Conservation (phyloP, 1,140 invertebrate genomes). For the Steinernema feltiae region DNA sequence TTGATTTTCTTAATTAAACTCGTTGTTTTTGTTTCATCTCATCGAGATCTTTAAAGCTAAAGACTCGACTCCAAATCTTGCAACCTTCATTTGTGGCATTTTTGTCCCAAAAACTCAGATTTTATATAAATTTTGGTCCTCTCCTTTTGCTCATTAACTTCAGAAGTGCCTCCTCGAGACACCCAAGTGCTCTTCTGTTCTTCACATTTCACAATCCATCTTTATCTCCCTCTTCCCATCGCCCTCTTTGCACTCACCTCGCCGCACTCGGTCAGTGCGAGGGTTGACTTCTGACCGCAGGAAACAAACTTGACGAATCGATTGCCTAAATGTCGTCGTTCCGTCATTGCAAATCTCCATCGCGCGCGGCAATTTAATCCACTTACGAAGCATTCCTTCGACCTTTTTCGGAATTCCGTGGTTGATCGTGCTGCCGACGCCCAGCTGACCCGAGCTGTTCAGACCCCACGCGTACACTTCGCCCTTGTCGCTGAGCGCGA, state of each 20-base stretch:
- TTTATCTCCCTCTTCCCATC: no score
- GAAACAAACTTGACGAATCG: conserved; percentile 59
- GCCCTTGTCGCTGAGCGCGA: conserved; percentile 65
- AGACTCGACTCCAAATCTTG: neutral
- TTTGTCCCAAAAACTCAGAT: no score
- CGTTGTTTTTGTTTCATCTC: no score
- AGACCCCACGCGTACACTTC: conserved; percentile 86
- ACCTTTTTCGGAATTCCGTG: conserved; percentile 10
- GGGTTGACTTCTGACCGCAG: conserved; percentile 67
- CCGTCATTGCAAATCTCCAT: no score
- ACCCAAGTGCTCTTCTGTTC: no score
- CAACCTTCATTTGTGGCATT: neutral
- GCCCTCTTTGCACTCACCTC: conserved; percentile 63
- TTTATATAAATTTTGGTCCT: no score
- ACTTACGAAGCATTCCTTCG: neutral
- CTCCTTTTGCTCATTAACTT: no score
- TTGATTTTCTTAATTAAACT: no score
- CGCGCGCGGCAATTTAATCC: no score
- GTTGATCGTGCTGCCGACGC: conserved; percentile 22
- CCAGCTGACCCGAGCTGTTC: conserved; percentile 81
- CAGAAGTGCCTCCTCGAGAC: no score
- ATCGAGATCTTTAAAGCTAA: neutral
- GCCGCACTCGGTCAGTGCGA: conserved; percentile 66
- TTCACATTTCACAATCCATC: no score
- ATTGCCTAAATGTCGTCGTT: conserved; percentile 24